Conservation (phyloP, 2,888 invertebrate species). For the Pyrrhia umbra region DNA sequence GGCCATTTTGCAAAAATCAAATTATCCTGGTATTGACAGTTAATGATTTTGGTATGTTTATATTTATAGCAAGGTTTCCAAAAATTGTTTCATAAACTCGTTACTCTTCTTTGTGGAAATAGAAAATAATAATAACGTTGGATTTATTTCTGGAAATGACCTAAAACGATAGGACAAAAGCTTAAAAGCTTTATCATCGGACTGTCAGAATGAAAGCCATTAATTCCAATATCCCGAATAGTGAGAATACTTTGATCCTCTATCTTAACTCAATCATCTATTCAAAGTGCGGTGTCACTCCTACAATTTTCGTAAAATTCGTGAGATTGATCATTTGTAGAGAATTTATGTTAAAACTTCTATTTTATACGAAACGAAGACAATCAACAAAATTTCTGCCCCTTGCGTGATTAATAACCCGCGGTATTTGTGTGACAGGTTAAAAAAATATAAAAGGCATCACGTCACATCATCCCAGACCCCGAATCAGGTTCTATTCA, state of each 20-base stretch:
- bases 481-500: slow-evolving; percentile 84
- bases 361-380: slow-evolving; percentile 44
- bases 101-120: too few species aligned
- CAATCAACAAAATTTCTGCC: slow-evolving; percentile 49
- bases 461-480: slow-evolving; percentile 79
- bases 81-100: too few species aligned
- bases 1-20: slow-evolving; percentile 39
- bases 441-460: slow-evolving; percentile 75
- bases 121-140: background rate
- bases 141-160: background rate
- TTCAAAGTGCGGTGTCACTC: slow-evolving; percentile 29
- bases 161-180: slow-evolving; percentile 12
- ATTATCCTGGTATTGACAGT: slow-evolving; percentile 51
- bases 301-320: slow-evolving; percentile 21
- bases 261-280: slow-evolving; percentile 5
- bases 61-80: background rate
- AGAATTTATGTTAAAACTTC: slow-evolving; percentile 33
- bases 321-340: slow-evolving; percentile 15
- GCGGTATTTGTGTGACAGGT: slow-evolving; percentile 73
- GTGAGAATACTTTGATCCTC: slow-evolving; percentile 26
- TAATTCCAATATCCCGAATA: slow-evolving; percentile 20
- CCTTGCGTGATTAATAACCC: slow-evolving; percentile 80
- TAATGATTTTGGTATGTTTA: slow-evolving; percentile 20
- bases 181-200: slow-evolving; percentile 17
- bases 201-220: slow-evolving; percentile 18